Base-by-base conservation (phyloP, 2,888 invertebrate species). In the Xiphydria camelus region DNA sequence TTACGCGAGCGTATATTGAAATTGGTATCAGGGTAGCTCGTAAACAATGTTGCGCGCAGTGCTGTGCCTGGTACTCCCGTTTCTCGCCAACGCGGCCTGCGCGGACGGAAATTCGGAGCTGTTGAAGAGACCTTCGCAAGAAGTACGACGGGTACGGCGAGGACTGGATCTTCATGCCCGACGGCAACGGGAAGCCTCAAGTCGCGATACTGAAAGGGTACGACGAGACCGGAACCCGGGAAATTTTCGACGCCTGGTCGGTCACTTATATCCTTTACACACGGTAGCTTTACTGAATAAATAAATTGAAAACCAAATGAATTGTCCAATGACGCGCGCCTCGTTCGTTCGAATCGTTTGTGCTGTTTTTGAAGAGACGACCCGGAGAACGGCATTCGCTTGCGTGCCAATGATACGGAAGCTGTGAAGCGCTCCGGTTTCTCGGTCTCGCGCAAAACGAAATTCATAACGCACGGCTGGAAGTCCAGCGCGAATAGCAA, bases 381-480 rank as follows among this genome's bases (percentile, higher is more conserved):
- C 33, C 63, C 70, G 3, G 35, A 54, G 31, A 61, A 70, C 43
- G 75, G 73, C 12, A 61, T 54, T 1, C 48, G 47, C 3, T 48
- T 75, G 17, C 51, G 48, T 32, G 49, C 54, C 9, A 68, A 69
- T 34, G 59, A 70, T 37, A 55, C 64, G 2, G 45, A 50, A 6
- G 43, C 49, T 9, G 43, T 75, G 10, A 55, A 43, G 7, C 45
- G 48, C 4, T 73, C 73, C 1, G 44, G 49, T 20, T 73, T 72
- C 45, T 56, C 65, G n/a, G 38, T 71, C 7, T 57, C 59, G 1
- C 61, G 59, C 17, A 56, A 58, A 36, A 78, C 78, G 1, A 77
- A 79, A 53, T 60, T 79, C 6, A 68, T 80, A 23, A 75, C 79
- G 17, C 80, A 80, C 42, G 80, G 80, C n/a, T 80, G 77, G 77